Evolutionary conservation across 2,888 invertebrate genomes (phyloP), one percentile per base, ranked within the genome.

Genomic region (Rhabditophanes sp.): DNA sequence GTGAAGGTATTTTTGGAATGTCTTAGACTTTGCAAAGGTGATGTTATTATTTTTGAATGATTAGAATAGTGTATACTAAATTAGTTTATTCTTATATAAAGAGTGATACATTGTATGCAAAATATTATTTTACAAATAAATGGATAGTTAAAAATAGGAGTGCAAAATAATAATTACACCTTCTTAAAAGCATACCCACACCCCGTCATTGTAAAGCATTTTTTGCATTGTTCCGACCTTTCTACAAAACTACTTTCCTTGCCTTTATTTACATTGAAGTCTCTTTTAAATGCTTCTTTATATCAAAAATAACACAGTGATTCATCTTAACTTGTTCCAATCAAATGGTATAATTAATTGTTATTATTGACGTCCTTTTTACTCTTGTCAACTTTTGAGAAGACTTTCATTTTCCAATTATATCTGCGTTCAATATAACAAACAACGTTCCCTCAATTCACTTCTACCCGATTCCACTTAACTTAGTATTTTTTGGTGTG

Each of bases 361-460:
- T 15, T 14, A 15, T 25, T 25, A 25, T 25, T 25, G 25, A 25
- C 15, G 25, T 14, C 25, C 25, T 25, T 25, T 25, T 3, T 15
- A 15, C 15, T 6, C 15, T 5, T 2, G 14, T 25, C 23, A 22
- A 9, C 9, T 22, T 22, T 22, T 9, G 23, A 14, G 4, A 25
- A 25, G 15, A 25, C 25, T 15, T 25, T 14, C 15, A 25, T 25
- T 25, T 25, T 25, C 25, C 25, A 6, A 14, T 25, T 6, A 14
- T 4, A 25, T 15, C 1, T 6, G 9, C 23, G 23, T 9, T 22
- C 23, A 9, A 22, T 22, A 9, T 9, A 9, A 9, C 23, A 23
- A 23, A 23, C 5, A 25, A 25, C 6, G 25, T 25, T 25, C 14
- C 25, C 25, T 23, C 23, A 22, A 9, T 22, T 9, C 23, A 14